These are phyloP conservation scores for Nerophis lumbriciformis DNA, from an alignment of 2,113 vertebrate genomes.

Conservation along the genomic window DNA sequence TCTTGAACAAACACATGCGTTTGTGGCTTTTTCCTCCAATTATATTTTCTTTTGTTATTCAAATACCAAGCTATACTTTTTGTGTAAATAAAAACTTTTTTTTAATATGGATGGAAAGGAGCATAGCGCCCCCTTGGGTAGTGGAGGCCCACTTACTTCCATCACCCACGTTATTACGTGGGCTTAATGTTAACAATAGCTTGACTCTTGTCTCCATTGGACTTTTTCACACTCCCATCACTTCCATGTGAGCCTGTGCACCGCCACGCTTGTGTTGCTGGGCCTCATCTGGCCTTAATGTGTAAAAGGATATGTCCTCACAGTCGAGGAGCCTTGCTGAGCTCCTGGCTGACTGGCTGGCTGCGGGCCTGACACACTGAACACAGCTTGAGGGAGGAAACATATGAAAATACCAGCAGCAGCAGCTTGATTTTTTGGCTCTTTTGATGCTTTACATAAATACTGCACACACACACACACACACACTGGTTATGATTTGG, in stretches of 20 bases:
- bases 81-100: too few species aligned
- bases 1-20: too few species aligned
- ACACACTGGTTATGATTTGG: not conserved
- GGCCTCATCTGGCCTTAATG: constrained; percentile 44
- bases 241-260: constrained; percentile 53
- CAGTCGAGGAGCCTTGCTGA: constrained; percentile 23
- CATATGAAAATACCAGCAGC: constrained; percentile 55
- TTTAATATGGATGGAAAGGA: too few species aligned
- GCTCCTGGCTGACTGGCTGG: constrained; percentile 13
- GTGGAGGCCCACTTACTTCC: not conserved
- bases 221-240: constrained; percentile 18
- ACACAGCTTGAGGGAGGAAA: constrained; percentile 27
- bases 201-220: constrained; percentile 2
- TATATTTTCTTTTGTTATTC: too few species aligned
- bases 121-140: too few species aligned
- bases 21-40: too few species aligned
- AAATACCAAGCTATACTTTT: too few species aligned
- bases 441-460: constrained; percentile 18
- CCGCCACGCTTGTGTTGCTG: constrained; percentile 33
- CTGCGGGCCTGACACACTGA: constrained; percentile 25
- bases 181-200: not conserved
- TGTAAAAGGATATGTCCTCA: constrained; percentile 62
- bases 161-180: not conserved
- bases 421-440: constrained; percentile 38
- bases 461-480: constrained; percentile 3